Evolutionary conservation across 2,888 invertebrate genomes (phyloP).

Genomic region (Coleophora flavipennella): DNA sequence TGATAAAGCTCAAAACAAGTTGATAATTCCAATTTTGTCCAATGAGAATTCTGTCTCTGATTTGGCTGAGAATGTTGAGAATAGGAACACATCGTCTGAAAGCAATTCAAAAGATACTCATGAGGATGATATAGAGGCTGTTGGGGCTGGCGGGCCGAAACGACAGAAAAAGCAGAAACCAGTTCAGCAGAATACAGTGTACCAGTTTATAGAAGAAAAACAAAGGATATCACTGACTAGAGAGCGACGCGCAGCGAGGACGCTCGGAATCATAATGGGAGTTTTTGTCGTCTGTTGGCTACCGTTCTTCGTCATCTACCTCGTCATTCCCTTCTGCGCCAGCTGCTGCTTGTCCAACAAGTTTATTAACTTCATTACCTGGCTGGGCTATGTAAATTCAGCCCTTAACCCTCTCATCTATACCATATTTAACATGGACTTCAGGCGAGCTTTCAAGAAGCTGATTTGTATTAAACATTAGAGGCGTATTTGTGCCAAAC

Average conservation of each 20-base stretch:
- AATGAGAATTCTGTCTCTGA: constrained; percentile 63
- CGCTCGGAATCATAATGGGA: constrained; percentile 97
- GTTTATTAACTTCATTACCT: constrained; percentile 90
- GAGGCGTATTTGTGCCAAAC: constrained; percentile 38
- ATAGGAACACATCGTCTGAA: constrained; percentile 59
- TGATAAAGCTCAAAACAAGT: constrained; percentile 57
- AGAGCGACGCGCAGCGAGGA: constrained; percentile 94
- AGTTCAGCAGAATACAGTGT: constrained; percentile 75
- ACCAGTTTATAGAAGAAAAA: constrained; percentile 91
- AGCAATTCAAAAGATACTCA: constrained; percentile 64
- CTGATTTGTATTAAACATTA: constrained; percentile 66
- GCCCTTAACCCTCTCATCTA: constrained; percentile 95
- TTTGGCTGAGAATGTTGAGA: constrained; percentile 46
- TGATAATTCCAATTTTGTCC: constrained; percentile 60
- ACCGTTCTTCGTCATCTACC: constrained; percentile 97
- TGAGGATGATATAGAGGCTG: constrained; percentile 48
- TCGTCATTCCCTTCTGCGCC: constrained; percentile 90
- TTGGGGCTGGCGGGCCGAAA: constrained; percentile 36
- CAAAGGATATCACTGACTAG: constrained; percentile 93
- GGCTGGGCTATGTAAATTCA: constrained; percentile 94
- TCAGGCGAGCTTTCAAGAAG: constrained; percentile 90
- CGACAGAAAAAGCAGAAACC: constrained; percentile 38
- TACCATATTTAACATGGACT: constrained; percentile 95
- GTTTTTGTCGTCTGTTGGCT: constrained; percentile 98
- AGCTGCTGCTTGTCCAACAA: constrained; percentile 85